Evolutionary conservation across 1,140 invertebrate species (phyloP).

Genomic region (Pogonognathellus flavescens): DNA sequence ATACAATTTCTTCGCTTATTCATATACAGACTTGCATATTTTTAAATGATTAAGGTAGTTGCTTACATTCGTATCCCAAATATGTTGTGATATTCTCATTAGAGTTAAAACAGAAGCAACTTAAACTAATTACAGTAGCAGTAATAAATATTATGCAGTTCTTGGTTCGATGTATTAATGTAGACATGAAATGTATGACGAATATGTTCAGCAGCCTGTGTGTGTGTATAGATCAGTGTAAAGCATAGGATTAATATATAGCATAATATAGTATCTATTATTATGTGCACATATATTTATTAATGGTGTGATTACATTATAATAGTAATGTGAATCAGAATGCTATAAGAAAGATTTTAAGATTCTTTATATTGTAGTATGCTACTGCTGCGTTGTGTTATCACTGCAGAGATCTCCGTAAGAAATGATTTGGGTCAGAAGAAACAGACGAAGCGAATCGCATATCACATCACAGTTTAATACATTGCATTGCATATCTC

Average conservation of each 20-base stretch:
- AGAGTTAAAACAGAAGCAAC: no score
- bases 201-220: no score
- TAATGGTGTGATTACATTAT: not conserved
- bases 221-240: no score
- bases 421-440: constrained; percentile 51
- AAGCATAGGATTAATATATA: not conserved
- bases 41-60: no score
- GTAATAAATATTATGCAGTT: no score
- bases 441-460: constrained; percentile 50
- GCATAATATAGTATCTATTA: not conserved
- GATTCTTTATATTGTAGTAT: not conserved
- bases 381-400: constrained; percentile 1
- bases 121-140: no score
- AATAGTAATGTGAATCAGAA: not conserved
- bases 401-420: constrained; percentile 42
- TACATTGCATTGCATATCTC: constrained; percentile 11
- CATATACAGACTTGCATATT: no score
- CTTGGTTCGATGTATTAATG: no score
- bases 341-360: constrained; percentile 1
- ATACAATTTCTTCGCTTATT: no score
- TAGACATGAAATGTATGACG: no score
- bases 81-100: no score
- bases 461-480: constrained; percentile 32
- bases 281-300: not conserved
- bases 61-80: no score